A percentile compares a stretch with the other conserved stretches of the same genome.
phyloP scores from a whole-genome alignment of 2,113 vertebrate genomes.

The Poeciliopsis prolifica region DNA sequence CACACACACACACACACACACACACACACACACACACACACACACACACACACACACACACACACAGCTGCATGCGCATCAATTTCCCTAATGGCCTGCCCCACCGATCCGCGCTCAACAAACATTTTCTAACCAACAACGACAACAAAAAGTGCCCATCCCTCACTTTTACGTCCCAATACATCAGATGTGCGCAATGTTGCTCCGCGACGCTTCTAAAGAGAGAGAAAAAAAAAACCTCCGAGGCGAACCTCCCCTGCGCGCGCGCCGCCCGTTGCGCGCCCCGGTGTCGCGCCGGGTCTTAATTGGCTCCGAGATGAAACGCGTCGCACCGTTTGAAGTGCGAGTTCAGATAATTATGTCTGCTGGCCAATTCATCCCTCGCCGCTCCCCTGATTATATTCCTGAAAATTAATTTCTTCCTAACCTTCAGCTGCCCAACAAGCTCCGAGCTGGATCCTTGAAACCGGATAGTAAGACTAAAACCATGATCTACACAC shows the following conservation, averaged over 20 bases:
- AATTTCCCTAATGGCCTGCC: conserved; percentile 63
- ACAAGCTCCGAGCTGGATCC: background rate
- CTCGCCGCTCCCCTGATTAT: conserved; percentile 9
- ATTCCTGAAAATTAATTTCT: conserved; percentile 29
- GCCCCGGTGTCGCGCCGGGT: background rate
- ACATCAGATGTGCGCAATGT: background rate
- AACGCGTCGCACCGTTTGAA: conserved; percentile 18
- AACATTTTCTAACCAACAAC: conserved; percentile 50
- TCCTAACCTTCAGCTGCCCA: conserved; percentile 1
- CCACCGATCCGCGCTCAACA: conserved; percentile 49
- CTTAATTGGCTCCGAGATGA: conserved; percentile 5
- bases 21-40: background rate
- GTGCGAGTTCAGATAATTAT: conserved; percentile 28
- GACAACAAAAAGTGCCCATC: conserved; percentile 35
- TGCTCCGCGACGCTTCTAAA: background rate
- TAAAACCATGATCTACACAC: background rate
- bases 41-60: conserved; percentile 11
- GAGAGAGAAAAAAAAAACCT: background rate
- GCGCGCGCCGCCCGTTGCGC: background rate
- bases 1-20: background rate
- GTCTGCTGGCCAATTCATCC: conserved; percentile 6
- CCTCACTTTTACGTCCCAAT: conserved; percentile 5
- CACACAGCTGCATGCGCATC: conserved; percentile 50
- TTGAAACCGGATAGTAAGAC: background rate
- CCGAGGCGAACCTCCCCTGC: background rate